Percentiles rank a stretch among this genome's conserved stretches.
These are phyloP conservation scores for Drosophila santomea DNA, from an alignment of 1,140 invertebrate species.

Conservation along the genomic window DNA sequence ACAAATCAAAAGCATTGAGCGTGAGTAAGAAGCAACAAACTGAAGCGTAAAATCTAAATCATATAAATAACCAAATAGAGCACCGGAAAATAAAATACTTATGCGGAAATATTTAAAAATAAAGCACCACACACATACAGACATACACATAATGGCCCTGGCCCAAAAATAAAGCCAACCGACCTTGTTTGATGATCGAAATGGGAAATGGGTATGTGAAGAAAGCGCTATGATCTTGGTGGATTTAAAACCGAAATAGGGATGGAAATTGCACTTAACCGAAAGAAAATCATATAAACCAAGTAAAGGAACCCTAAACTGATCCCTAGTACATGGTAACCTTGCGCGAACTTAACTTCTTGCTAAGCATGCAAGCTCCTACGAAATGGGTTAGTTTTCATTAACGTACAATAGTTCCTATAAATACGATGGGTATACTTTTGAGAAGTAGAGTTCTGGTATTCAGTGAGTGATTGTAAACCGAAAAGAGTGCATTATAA, in stretches of 20 bases:
- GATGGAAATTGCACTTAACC: slow-evolving; percentile 25
- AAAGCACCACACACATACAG: slow-evolving; percentile 24
- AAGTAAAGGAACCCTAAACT: slow-evolving; percentile 11
- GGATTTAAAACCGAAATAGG: slow-evolving; percentile 5
- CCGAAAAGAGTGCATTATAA: slow-evolving; percentile 6
- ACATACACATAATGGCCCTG: slow-evolving; percentile 35
- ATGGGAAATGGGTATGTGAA: slow-evolving; percentile 32
- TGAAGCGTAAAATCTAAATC: slow-evolving; percentile 26
- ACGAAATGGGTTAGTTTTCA: slow-evolving; percentile 15
- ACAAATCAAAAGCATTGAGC: slow-evolving; percentile 26
- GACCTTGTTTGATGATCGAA: slow-evolving; percentile 40
- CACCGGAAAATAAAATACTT: slow-evolving; percentile 45
- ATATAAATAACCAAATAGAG: slow-evolving; percentile 46
- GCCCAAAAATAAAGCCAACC: slow-evolving; percentile 29
- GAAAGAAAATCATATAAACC: slow-evolving; percentile 5
- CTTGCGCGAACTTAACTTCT: slow-evolving; percentile 10
- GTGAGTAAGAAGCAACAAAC: slow-evolving; percentile 58
- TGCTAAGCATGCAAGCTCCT: slow-evolving; percentile 11
- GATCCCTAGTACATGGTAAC: slow-evolving; percentile 1
- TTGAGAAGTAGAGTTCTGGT: slow-evolving; percentile 1
- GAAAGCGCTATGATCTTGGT: slow-evolving; percentile 13
- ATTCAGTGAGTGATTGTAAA: background rate
- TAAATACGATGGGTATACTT: slow-evolving; percentile 4
- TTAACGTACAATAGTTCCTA: slow-evolving; percentile 12
- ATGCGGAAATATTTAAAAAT: slow-evolving; percentile 44